A percentile compares a stretch with the other conserved stretches of the same genome.
phyloP scores from a whole-genome alignment of 2,888 invertebrate genomes.

The Acleris sparsana region DNA sequence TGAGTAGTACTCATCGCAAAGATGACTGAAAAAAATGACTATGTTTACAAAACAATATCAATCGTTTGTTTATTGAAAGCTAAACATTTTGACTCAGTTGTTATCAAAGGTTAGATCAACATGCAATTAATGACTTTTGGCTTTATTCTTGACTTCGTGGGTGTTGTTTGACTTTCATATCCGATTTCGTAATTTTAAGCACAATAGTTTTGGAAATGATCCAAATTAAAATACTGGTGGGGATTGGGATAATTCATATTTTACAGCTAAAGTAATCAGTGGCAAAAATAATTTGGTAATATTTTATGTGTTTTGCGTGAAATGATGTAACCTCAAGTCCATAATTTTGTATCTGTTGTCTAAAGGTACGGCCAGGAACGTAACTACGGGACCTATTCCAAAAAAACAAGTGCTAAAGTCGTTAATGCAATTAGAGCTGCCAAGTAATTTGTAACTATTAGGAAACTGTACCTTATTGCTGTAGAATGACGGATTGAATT shows the following conservation, averaged over 20 bases:
- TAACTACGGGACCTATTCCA: no score
- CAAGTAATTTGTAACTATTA: no score
- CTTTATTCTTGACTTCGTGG: conserved; percentile 17
- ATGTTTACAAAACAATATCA: conserved; percentile 27
- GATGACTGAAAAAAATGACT: not conserved
- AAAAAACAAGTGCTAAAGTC: no score
- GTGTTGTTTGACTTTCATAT: conserved; percentile 20
- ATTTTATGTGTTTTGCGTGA: no score
- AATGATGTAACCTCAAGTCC: no score
- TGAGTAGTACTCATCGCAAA: not conserved
- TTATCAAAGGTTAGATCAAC: conserved; percentile 11
- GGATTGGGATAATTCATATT: not conserved
- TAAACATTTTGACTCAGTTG: conserved; percentile 15
- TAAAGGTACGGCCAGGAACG: no score
- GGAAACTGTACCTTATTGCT: no score
- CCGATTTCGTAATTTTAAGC: conserved; percentile 26
- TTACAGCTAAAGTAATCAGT: not conserved
- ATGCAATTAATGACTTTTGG: conserved; percentile 10
- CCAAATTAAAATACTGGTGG: conserved; percentile 18
- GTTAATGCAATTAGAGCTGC: no score
- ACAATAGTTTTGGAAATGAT: conserved; percentile 31
- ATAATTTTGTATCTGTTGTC: no score
- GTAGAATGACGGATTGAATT: no score
- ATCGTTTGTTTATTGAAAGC: conserved; percentile 13
- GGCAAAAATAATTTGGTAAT: no score